These are phyloP conservation scores for Sepiola atlantica DNA, from an alignment of 2,888 invertebrate genomes.

Conservation along the genomic window DNA sequence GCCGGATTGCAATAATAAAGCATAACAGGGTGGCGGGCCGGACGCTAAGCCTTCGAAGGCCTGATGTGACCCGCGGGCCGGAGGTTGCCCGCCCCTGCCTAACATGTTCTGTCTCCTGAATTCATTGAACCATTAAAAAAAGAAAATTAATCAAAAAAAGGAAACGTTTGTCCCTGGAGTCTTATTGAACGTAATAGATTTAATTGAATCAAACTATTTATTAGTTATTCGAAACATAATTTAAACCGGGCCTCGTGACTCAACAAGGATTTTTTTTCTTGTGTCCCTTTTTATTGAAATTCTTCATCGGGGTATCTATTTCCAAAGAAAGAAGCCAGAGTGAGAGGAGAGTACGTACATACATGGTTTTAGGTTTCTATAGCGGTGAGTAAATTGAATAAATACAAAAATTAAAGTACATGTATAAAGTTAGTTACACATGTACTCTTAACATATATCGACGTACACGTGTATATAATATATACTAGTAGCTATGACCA, in stretches of 20 bases:
- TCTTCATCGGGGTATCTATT: background rate
- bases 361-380: background rate
- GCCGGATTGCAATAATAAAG: no score
- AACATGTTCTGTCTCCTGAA: background rate
- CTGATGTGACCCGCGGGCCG: no score
- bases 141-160: no score
- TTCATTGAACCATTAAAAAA: background rate
- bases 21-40: no score
- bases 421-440: background rate
- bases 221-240: background rate
- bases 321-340: background rate
- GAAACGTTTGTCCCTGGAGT: background rate
- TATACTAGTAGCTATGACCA: background rate
- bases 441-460: background rate
- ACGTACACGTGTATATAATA: background rate
- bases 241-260: background rate
- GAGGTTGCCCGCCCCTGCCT: no score
- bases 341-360: background rate
- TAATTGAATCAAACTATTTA: background rate
- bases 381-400: background rate
- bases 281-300: background rate
- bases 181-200: constrained; percentile 13
- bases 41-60: no score
- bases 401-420: background rate
- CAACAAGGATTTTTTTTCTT: background rate